Evolutionary conservation across 2,797 vertebrate species (phyloP).

Genomic region (Falco peregrinus): DNA sequence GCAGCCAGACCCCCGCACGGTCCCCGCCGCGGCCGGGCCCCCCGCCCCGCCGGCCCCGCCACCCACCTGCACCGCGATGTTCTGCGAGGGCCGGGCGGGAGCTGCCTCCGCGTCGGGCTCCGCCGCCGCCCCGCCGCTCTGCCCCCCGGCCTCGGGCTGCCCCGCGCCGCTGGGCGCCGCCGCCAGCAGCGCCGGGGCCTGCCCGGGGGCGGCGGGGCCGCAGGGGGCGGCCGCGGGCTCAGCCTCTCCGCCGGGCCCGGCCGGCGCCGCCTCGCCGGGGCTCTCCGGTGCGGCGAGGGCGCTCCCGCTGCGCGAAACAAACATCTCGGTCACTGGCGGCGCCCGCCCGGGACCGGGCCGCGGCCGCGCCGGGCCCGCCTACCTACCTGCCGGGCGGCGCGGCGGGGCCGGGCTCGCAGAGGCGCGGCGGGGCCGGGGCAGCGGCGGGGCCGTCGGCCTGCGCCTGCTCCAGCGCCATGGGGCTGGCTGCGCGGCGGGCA

Average conservation of each 20-base stretch:
- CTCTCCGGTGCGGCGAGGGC: slow-evolving; percentile 35
- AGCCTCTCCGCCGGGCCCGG: not conserved
- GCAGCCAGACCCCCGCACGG: no score
- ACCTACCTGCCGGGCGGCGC: not conserved
- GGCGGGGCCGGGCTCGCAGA: slow-evolving; percentile 18
- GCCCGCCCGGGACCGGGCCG: no score
- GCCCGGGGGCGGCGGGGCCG: no score
- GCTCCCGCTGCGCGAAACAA: slow-evolving; percentile 51
- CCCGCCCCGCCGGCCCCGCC: not conserved
- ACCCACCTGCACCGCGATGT: slow-evolving; percentile 51
- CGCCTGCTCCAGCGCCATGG: slow-evolving; percentile 15
- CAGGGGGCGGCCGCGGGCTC: not conserved
- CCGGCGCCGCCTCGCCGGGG: slow-evolving; percentile 47
- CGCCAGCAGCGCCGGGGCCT: no score
- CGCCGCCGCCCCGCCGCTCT: slow-evolving; percentile 5
- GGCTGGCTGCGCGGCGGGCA: not conserved
- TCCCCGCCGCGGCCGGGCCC: no score
- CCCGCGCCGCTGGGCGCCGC: slow-evolving; percentile 36
- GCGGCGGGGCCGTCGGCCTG: slow-evolving; percentile 16
- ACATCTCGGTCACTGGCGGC: no score
- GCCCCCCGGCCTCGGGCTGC: not conserved
- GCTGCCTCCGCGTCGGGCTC: slow-evolving; percentile 66
- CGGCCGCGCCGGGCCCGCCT: not conserved
- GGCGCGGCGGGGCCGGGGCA: slow-evolving; percentile 34
- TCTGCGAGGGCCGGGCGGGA: slow-evolving; percentile 59